A percentile compares a stretch with the other conserved stretches of the same genome.
Evolutionary conservation across 2,797 vertebrate genomes (phyloP).

Genomic region (Xenopus petersii): DNA sequence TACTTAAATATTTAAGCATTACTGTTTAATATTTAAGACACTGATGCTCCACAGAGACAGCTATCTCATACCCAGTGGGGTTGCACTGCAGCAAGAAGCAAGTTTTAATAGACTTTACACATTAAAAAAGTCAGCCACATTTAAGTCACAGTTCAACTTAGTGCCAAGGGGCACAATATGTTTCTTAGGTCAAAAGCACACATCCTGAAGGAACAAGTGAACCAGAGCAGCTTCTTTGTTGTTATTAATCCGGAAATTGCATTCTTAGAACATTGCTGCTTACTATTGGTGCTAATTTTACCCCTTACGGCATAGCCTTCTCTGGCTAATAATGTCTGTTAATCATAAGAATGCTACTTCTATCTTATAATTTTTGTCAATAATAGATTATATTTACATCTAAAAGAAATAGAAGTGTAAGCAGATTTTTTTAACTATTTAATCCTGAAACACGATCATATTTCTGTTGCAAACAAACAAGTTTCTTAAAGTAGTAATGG

Average conservation of each 20-base stretch:
- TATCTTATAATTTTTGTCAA: constrained; percentile 6
- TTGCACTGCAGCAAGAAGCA: constrained; percentile 57
- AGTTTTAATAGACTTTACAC: constrained; percentile 69
- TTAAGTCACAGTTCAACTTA: constrained; percentile 63
- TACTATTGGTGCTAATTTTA: constrained; percentile 61
- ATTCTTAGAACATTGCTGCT: constrained; percentile 72
- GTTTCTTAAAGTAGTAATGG: background rate
- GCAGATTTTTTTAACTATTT: background rate
- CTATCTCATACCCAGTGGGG: constrained; percentile 65
- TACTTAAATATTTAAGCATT: constrained; percentile 66
- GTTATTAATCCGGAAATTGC: constrained; percentile 80
- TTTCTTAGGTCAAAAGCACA: constrained; percentile 70
- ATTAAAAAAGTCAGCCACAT: constrained; percentile 61
- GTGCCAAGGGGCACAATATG: constrained; percentile 78
- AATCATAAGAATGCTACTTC: constrained; percentile 47
- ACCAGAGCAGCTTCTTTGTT: constrained; percentile 64
- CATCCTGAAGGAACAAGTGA: constrained; percentile 64
- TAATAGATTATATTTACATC: constrained; percentile 9
- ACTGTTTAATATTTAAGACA: constrained; percentile 67
- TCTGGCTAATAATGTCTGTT: constrained; percentile 54
- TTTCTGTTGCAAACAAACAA: background rate
- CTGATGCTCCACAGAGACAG: constrained; percentile 55
- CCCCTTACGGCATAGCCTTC: constrained; percentile 55
- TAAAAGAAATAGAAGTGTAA: background rate
- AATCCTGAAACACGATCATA: background rate